Percentiles rank a stretch among this genome's conserved stretches.
Evolutionary conservation across 2,113 vertebrate species (phyloP).

Genomic region (Neogale vison): DNA sequence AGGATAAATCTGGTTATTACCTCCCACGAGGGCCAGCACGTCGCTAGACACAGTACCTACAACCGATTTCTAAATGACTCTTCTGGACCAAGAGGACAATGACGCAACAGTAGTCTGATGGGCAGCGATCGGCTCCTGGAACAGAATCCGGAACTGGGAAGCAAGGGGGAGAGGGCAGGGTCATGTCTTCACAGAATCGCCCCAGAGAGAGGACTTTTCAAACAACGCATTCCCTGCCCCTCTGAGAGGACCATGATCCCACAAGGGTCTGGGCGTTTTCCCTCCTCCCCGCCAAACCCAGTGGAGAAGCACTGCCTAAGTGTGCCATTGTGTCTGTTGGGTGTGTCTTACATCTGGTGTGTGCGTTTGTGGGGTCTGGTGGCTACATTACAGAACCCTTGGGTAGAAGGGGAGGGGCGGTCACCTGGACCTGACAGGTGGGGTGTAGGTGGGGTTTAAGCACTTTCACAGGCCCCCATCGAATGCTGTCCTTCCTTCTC

Average conservation of each 20-base stretch:
- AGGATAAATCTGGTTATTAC: too few relatives aligned
- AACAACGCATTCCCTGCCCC: too few relatives aligned
- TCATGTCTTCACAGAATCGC: not conserved
- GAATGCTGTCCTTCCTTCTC: not conserved
- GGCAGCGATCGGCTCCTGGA: not conserved
- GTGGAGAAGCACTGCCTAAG: not conserved
- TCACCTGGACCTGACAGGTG: not conserved
- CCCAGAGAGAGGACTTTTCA: not conserved
- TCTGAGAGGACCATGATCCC: not conserved
- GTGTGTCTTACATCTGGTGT: not conserved
- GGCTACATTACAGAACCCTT: not conserved
- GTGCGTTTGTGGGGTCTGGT: accelerated
- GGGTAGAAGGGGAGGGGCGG: not conserved
- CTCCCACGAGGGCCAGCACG: not conserved
- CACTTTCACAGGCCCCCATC: not conserved
- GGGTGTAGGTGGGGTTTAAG: too few relatives aligned
- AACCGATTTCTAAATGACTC: not conserved
- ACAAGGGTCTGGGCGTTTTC: not conserved
- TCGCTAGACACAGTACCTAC: not conserved
- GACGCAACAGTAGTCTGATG: accelerated
- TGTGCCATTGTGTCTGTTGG: not conserved
- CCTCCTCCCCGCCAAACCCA: not conserved
- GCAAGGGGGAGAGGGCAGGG: not conserved
- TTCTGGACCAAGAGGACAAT: not conserved
- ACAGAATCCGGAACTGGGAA: not conserved